Conservation (phyloP, 2,113 vertebrate species). For the Neolamprologus sp. region DNA sequence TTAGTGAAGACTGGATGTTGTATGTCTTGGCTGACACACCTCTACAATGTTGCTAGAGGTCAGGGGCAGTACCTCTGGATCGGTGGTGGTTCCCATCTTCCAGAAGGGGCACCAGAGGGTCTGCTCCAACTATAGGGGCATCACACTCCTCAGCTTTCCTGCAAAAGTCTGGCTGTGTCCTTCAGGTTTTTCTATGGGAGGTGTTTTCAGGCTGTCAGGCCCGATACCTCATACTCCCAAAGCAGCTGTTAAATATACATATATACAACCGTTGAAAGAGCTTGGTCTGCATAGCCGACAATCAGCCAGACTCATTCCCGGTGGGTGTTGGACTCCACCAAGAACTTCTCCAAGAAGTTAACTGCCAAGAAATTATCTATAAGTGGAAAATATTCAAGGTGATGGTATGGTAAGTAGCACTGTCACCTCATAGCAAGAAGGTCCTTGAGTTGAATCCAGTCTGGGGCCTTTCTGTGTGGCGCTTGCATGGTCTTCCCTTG, state of each 20-base stretch:
- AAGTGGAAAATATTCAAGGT: background rate
- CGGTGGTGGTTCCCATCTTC: background rate
- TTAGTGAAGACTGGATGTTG: background rate
- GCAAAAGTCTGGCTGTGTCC: background rate
- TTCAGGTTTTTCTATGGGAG: background rate
- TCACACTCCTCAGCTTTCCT: background rate
- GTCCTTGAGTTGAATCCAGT: background rate
- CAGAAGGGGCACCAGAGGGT: background rate
- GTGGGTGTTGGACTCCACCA: background rate
- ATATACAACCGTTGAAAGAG: background rate
- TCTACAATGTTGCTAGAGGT: background rate
- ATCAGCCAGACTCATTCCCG: background rate
- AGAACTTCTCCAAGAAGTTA: background rate
- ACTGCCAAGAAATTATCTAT: background rate
- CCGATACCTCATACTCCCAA: background rate
- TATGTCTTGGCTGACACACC: background rate
- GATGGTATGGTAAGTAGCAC: background rate
- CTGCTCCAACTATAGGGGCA: background rate
- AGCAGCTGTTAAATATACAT: background rate
- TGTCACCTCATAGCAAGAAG: background rate
- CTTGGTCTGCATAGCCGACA: background rate
- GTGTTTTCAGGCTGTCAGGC: background rate
- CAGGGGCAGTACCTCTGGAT: background rate
- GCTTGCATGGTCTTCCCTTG: accelerated
- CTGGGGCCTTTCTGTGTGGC: background rate